phyloP scores from a whole-genome alignment of 1,140 invertebrate genomes.

The Andrena cerasifolii region DNA sequence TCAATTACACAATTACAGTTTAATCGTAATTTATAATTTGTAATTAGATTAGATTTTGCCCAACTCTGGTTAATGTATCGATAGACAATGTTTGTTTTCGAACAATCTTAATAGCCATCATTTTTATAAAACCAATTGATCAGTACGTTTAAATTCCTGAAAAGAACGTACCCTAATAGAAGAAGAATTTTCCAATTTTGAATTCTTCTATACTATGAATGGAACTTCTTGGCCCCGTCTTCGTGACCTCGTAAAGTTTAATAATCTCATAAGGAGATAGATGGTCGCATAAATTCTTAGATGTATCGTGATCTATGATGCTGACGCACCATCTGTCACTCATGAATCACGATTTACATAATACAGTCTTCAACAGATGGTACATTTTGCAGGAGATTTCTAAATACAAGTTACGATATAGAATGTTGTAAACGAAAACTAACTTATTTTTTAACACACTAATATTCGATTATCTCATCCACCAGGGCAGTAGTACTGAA shows the following conservation, averaged over 20 bases:
- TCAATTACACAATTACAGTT: too few relatives aligned
- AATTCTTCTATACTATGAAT: slow-evolving; percentile 2
- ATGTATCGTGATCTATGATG: slow-evolving; percentile 37
- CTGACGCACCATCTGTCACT: slow-evolving; percentile 39
- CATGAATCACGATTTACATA: slow-evolving; percentile 31
- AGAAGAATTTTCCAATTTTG: neutral
- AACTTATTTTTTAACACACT: neutral
- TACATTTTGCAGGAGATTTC: slow-evolving; percentile 2
- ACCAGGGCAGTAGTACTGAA: too few relatives aligned
- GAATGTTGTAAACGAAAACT: slow-evolving; percentile 4
- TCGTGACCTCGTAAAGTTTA: slow-evolving; percentile 11
- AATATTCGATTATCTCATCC: neutral
- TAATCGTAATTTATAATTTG: too few relatives aligned
- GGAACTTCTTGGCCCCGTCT: neutral
- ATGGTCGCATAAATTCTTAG: slow-evolving; percentile 17
- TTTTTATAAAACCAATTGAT: too few relatives aligned
- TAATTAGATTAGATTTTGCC: too few relatives aligned
- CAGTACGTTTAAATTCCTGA: too few relatives aligned
- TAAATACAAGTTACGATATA: neutral
- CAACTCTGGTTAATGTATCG: too few relatives aligned
- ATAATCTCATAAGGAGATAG: slow-evolving; percentile 31
- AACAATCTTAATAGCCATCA: too few relatives aligned
- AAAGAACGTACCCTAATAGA: too few relatives aligned
- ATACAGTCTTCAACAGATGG: slow-evolving; percentile 32
- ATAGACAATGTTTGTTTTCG: too few relatives aligned